Base-by-base conservation (phyloP, 2,113 vertebrate species). In the Phocoena sinus region DNA sequence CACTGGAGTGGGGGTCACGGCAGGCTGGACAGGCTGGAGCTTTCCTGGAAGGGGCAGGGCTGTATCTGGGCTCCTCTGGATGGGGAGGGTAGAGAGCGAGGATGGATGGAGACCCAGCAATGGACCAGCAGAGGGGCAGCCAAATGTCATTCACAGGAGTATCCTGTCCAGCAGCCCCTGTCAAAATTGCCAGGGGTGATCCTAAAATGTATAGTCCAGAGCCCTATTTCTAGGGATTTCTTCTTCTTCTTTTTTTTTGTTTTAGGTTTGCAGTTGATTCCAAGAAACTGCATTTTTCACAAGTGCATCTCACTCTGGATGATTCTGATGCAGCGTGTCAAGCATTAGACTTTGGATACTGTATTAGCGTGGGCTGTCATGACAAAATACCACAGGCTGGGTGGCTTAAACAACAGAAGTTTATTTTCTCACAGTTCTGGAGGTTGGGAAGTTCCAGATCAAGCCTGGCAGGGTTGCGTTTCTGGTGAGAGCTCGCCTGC, bases 111-210 rank as follows among this genome's bases (percentile, higher is more conserved):
- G n/a, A 62, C 62, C 26, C 38, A 33, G 58, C 18, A 50, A 44
- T 10, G 31, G 33, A 8, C 0, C 0, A 21, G 56, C 17, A 25
- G 13, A n/a, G 31, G 38, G 60, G 58, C 33, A 1, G 4, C 70
- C 76, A 36, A 47, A 63, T 3, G 63, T 33, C 47, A 44, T 11
- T 0, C 4, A 70, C 47, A 91, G 70, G n/a, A 58, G 47, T 41
- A 23, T 33, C 23, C 44, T 15, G 21, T 50, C 41, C 41, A 50
- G 41, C 10, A 70, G 36, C 23, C 25, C 12, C 20, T 74, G 56
- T 28, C 67, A 56, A 36, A 74, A 41, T 31, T 53, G 18, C 50
- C 60, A 21, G 25, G 41, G 44, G 13, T n/a, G 20, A 14, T 23
- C 73, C 33, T 86, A 65, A 81, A 31, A 63, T 38, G 26, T 21